phyloP scores from a whole-genome alignment of 1,140 invertebrate species.

The Campoletis sonorensis region DNA sequence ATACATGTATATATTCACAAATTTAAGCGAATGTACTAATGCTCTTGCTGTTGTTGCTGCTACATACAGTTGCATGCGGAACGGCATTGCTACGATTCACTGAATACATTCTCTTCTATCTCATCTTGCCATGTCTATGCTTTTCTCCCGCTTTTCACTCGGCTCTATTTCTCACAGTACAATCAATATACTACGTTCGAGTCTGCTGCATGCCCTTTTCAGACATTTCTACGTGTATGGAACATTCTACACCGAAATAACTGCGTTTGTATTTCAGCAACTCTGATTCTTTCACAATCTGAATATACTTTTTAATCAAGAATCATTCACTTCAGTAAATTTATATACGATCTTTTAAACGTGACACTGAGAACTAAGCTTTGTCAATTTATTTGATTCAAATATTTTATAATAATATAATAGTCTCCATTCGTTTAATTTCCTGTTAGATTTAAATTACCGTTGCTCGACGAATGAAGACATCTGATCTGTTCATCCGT shows the following conservation, averaged over 20 bases:
- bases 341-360: no score
- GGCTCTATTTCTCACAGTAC: slow-evolving; percentile 15
- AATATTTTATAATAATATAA: no score
- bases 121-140: not conserved
- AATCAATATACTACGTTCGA: slow-evolving; percentile 36
- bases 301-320: no score
- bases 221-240: no score
- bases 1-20: not conserved
- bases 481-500: slow-evolving; percentile 1
- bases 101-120: not conserved
- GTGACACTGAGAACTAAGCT: not conserved
- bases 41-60: not conserved
- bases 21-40: not conserved
- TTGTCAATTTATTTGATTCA: no score
- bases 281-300: not conserved
- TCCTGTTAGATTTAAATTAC: no score
- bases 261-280: not conserved
- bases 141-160: not conserved
- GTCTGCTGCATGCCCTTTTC: no score
- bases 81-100: not conserved
- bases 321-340: no score
- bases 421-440: no score
- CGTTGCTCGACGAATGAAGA: not conserved
- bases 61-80: slow-evolving; percentile 5
- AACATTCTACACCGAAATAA: no score